Base-by-base conservation (phyloP, 1,140 invertebrate genomes). In the Drosophila virilis region DNA sequence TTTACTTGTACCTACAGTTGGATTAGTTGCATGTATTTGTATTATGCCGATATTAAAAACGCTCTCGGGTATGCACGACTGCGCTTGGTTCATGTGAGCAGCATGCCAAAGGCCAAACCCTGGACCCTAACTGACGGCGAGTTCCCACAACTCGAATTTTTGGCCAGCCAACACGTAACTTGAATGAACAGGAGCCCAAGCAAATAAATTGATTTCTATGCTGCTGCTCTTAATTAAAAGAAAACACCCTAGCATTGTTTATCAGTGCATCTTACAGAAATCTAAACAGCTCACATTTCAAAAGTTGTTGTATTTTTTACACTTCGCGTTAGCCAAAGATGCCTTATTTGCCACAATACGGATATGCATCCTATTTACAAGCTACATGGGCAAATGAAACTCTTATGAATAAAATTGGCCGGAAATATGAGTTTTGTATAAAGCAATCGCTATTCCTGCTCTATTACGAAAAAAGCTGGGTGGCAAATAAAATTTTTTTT, bases 11-110 rank as follows among this genome's bases (percentile, higher is more conserved):
- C 80, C 80, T 83, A 77, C 43, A 62, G 58, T 62, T 55, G 65
- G 50, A 48, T 48, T 59, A 61, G 71, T 57, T 57, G 5, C 15
- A 33, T 37, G 51, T 51, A 38, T 42, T 69, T 59, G 58, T 69
- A 74, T 57, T 71, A 59, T 71, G 66, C 33, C 32, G 43, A 75
- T 67, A 66, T 61, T 77, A 77, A 77, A 73, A 84, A 59, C 70
- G 78, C 66, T 46, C 17, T 45, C 42, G 55, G 76, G 59, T 80
- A 88, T 89, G 84, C 84, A 88, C 84, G 84, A 84, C 77, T 88
- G 84, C 84, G 17, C 64, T 37, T 33, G 54, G 67, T 77, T 71
- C 66, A 68, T 58, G 55, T 61, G 61, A 60, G 43, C 38, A 22
- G 51, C 40, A 66, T 51, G 28, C 37, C 35, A 50, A 48, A 61